Base-by-base conservation (phyloP, 1,140 invertebrate species). In the Cepaea nemoralis region DNA sequence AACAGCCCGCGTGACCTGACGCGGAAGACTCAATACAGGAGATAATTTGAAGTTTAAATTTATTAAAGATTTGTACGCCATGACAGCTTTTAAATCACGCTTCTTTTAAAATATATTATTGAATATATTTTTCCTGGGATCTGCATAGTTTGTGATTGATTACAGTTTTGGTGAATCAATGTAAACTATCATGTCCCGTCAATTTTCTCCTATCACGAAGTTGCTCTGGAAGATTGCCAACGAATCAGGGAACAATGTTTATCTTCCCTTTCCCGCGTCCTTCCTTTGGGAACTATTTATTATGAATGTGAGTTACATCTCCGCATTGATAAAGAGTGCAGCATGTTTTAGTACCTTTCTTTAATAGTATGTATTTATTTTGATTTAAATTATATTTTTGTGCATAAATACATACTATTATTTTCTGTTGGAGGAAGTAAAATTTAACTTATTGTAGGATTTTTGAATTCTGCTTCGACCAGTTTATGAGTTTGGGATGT, bases 231-330 rank as follows among this genome's bases (percentile, higher is more conserved):
- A 78, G 63, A 35, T 69, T 48, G 77, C 77, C 77, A 78, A 78
- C 35, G 8, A 8, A 22, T 35, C n/a, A 24, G 24, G 8, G 48
- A 27, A 5, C 83, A 86, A 85, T 86, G 85, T 84, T 83, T 85
- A 84, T 82, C 84, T 83, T 83, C 71, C 71, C 82, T 88, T 89
- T 89, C 88, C 86, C 88, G 88, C 87, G 87, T 84, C 87, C 86
- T 87, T 86, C 88, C 84, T 87, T 86, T 85, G 73, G 75, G 70
- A 77, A 82, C 73, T 80, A 50, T 70, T 78, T 79, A 70, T 76
- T 83, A 85, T 78, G 63, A 78, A 31, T 45, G 66, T 1, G 69
- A 19, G 40, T 59, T 35, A 77, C 42, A 55, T 70, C 27, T 86
- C 50, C 86, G 83, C 85, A 69, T 63, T 48, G 81, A 67, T 81